Base-by-base conservation (phyloP, 2,888 invertebrate species). In the Halictus quadricinctus region DNA sequence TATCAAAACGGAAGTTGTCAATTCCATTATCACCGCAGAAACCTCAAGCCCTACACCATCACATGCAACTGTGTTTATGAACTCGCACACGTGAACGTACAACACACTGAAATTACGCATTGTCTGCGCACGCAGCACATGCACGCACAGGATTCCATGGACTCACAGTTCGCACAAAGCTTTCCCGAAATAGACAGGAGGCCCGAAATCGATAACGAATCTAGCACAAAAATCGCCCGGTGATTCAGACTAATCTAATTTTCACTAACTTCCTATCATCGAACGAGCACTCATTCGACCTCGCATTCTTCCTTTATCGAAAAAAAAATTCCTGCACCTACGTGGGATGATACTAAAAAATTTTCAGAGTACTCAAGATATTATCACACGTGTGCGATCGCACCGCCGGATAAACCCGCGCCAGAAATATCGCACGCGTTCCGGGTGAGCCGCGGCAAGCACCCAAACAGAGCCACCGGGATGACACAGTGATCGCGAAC, bases 391-490 rank as follows among this genome's bases (percentile, higher is more conserved):
- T 50, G 66, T 15, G 29, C 54, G 41, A 73, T 25, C 21, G 58
- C 12, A n/a, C 41, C 29, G 18, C 36, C 36, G 7, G 10, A 58
- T 25, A 18, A 76, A 72, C 41, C 12, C 69, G 41, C 73, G 82
- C 82, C 76, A 77, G 76, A 76, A 76, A 60, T 69, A 66, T 66
- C 21, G 48, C 66, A 21, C 66, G 48, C 25, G 66, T 46, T 46
- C 15, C 64, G 72, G 43, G n/a, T 43, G 60, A 82, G 18, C 5
- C 41, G 43, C 60, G 43, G 15, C 66, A 8, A 69, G 15, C 69
- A 73, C 8, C 48, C 36, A 72, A 50, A 74, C 58, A 58, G 60
- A 41, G 50, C 43, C 70, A 58, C 7, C 25, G 70, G 5, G 18
- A 66, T 21, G 41, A 48, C 2, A 58, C 29, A 29, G 25, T 29